A percentile compares a stretch with the other conserved stretches of the same genome.
These are phyloP conservation scores for Drosophila macrospina DNA, from an alignment of 2,888 invertebrate species.

Conservation along the genomic window DNA sequence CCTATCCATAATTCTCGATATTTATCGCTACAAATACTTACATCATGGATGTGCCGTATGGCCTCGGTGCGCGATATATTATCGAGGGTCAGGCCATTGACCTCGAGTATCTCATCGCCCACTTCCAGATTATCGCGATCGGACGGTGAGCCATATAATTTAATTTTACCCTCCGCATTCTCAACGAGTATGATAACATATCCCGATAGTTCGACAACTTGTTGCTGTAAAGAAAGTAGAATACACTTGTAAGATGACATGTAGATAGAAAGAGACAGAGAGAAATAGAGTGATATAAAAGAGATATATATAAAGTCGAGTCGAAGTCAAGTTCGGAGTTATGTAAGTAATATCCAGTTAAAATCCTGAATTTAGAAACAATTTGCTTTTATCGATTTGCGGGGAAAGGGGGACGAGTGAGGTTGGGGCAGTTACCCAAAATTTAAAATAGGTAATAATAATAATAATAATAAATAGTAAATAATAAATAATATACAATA, in stretches of 20 bases:
- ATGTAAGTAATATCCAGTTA: too few species aligned
- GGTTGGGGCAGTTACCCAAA: too few species aligned
- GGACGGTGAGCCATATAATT: conserved; percentile 96
- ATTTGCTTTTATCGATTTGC: too few species aligned
- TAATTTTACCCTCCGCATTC: conserved; percentile 97
- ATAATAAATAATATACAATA: too few species aligned
- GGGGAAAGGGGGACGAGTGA: too few species aligned
- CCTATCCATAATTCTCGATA: too few species aligned
- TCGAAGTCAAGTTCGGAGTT: too few species aligned
- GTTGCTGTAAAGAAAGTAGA: conserved; percentile 75
- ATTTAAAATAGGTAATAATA: too few species aligned
- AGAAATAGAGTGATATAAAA: too few species aligned
- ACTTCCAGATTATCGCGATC: conserved; percentile 97
- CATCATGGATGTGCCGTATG: conserved; percentile 97
- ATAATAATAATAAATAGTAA: too few species aligned
- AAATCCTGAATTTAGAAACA: too few species aligned
- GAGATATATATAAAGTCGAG: too few species aligned
- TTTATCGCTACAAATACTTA: conserved; percentile 84
- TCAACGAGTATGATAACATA: conserved; percentile 98
- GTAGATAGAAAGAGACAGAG: neutral
- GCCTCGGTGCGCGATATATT: conserved; percentile 97
- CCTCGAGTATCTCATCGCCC: conserved; percentile 98
- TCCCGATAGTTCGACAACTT: conserved; percentile 95
- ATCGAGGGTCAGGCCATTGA: conserved; percentile 96
- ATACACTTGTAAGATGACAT: neutral